Base-by-base conservation (phyloP, 2,113 vertebrate species). In the Choloepus hoffmanni region DNA sequence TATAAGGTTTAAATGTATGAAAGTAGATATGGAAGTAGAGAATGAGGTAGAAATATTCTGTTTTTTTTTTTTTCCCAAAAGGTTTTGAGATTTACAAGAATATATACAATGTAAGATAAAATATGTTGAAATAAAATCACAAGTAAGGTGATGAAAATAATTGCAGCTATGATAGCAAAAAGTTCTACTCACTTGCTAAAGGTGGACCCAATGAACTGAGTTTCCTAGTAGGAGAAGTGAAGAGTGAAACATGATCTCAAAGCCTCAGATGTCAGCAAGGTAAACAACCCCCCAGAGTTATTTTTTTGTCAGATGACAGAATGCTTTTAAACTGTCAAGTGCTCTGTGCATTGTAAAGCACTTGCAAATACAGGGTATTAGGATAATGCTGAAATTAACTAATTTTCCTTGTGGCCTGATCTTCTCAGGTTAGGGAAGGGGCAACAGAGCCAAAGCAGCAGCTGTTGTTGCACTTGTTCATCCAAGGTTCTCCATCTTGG, bases 41-140 rank as follows among this genome's bases (percentile, higher is more conserved):
- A 79, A 58, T 16, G 55, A 19, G 55, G 55, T 58, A 58, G 55
- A 58, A 58, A 58, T 58, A 58, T 58, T 55, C 50, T 93, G 73
- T 14, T 15, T 73, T 78, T 15, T 30, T 14, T 43, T 33, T 50
- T 78, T 58, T 84, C 76, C 53, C 13, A 50, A 55, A 92, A 26
- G 7, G 50, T n/a, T 72, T 95, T 88, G 40, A 67, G 19, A 88
- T 82, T 82, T 33, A 48, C 30, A 91, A 60, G 74, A 72, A 89
- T 50, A 3, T n/a, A 19, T 8, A 15, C 15, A 72, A 21, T 21
- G 21, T 74, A n/a, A 76, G 36, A 53, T 76, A 81, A 94, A 90
- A 70, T 36, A 36, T 36, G 36, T 36, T 43, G 7, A 87, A 43
- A 76, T 79, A 50, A 81, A 90, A 85, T 84, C 40, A 30, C 18